Evolutionary conservation across 2,113 vertebrate species (phyloP), one percentile per base, ranked within the genome.

Genomic region (Sander lucioperca): DNA sequence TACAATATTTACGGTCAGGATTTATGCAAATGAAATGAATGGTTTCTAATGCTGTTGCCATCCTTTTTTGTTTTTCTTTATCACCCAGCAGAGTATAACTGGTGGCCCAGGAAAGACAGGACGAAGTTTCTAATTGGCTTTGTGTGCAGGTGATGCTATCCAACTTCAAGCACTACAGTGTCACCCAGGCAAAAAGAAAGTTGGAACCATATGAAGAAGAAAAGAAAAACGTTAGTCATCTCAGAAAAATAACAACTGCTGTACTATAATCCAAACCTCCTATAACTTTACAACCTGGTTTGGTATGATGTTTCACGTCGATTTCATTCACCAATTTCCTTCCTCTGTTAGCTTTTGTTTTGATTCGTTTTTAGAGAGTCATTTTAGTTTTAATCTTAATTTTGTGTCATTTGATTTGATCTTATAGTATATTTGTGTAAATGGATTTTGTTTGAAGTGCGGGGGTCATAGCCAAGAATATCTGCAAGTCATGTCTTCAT

Each of bases 51-150:
- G 25, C n/a, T 86, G 39, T 14, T 59, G 27, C 39, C 76, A 1
- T 80, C 33, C 63, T 66, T 74, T 33, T 67, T 68, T 39, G 65
- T 30, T 72, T 54, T 51, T 82, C 57, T 91, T 43, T 88, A 79
- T 88, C 83, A 65, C 88, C 88, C 91, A 88, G 90, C 96, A 99
- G 97, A 96, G 95, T 96, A 95, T 97, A 95, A 96, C 97, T 96
- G 97, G 97, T 97, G 97, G 97, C 96, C 96, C 96, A 86, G 96
- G 96, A 96, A 98, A 97, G 96, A 96, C 95, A 90, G 97, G 96
- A 95, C 95, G 96, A 96, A 98, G 96, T 96, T 98, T 99, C 96
- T 98, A 96, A 99, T 94, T 92, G 96, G 96, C 92, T 97, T 96
- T 96, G 94, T 91, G 93, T 96, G 96, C 94, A 97, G 97, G 96